A percentile compares a stretch with the other conserved stretches of the same genome.
Conservation (phyloP, 2,888 invertebrate genomes). For the Leucophenga maculata region DNA sequence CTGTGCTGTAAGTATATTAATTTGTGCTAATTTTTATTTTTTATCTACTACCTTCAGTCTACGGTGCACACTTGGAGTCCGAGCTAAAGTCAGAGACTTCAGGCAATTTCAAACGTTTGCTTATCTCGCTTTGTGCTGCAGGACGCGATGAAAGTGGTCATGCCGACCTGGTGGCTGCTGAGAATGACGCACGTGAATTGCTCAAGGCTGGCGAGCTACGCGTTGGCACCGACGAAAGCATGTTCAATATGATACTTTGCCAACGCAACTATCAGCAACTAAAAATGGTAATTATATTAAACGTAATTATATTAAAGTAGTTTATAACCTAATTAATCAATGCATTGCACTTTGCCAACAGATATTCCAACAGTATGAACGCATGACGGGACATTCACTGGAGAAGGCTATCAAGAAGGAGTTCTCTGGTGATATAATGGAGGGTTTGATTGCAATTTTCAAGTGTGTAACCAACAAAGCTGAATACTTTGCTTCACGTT, state of each 20-base stretch:
- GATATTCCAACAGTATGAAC: constrained; percentile 73
- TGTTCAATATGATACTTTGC: constrained; percentile 87
- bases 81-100: constrained; percentile 91
- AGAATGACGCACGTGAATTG: constrained; percentile 86
- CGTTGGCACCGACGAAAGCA: constrained; percentile 89
- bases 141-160: constrained; percentile 81
- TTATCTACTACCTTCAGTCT: constrained; percentile 78
- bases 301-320: too few species aligned
- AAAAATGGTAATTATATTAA: constrained; percentile 60
- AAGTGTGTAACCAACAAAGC: constrained; percentile 85
- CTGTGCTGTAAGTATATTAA: background rate
- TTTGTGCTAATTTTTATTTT: background rate
- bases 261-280: constrained; percentile 82
- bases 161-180: constrained; percentile 81
- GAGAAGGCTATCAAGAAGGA: constrained; percentile 86
- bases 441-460: constrained; percentile 86
- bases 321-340: background rate
- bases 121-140: constrained; percentile 87
- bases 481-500: constrained; percentile 87
- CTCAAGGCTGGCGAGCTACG: constrained; percentile 80
- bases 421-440: constrained; percentile 87
- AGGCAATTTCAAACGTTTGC: constrained; percentile 90
- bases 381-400: constrained; percentile 84
- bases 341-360: constrained; percentile 39
- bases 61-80: constrained; percentile 83